phyloP scores from a whole-genome alignment of 2,113 vertebrate species.

The Lethenteron reissneri region DNA sequence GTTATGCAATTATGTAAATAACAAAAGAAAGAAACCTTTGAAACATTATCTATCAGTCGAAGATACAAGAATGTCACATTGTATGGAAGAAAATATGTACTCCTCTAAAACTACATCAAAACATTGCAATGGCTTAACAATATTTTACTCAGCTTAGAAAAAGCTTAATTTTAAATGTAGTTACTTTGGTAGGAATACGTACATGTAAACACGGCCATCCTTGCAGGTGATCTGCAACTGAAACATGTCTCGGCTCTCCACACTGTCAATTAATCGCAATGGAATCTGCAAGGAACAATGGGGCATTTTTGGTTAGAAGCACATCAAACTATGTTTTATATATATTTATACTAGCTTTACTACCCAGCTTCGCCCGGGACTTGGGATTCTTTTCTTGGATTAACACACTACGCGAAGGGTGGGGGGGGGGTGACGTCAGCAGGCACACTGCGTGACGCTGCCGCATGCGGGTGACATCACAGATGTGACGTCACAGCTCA shows the following conservation, averaged over 20 bases:
- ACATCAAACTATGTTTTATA: too few relatives aligned
- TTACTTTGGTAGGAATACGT: background rate
- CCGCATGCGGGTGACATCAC: too few relatives aligned
- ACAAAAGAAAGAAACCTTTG: background rate
- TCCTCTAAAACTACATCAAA: background rate
- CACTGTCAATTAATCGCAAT: conserved; percentile 80
- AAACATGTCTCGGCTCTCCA: conserved; percentile 96
- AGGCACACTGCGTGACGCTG: too few relatives aligned
- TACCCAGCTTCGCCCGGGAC: too few relatives aligned
- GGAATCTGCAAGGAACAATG: conserved; percentile 48
- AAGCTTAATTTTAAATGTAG: background rate
- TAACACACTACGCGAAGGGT: too few relatives aligned
- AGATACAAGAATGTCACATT: background rate
- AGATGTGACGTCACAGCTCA: too few relatives aligned
- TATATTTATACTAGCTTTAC: too few relatives aligned
- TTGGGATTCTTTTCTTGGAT: too few relatives aligned
- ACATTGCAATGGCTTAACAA: background rate
- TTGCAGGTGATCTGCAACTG: conserved; percentile 97
- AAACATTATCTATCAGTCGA: background rate
- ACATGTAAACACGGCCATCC: conserved; percentile 33
- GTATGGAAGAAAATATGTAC: background rate
- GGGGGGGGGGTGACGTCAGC: too few relatives aligned
- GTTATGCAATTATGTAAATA: too few relatives aligned
- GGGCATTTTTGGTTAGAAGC: too few relatives aligned
- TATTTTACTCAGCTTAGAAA: background rate